phyloP scores from a whole-genome alignment of 2,888 invertebrate genomes.

The Pemphredon lugubris region DNA sequence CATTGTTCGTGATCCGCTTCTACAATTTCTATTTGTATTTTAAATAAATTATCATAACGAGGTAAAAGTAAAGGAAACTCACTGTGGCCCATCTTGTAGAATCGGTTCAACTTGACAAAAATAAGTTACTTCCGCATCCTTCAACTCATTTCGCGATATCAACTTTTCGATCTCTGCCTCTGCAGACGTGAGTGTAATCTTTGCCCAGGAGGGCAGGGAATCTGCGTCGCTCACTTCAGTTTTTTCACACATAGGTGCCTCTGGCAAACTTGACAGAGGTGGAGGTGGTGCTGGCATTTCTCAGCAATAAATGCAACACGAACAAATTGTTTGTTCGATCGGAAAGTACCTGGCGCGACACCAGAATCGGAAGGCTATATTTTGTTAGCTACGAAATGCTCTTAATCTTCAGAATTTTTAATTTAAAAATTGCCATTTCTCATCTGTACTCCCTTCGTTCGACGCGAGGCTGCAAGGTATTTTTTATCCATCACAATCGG shows the following conservation, averaged over 20 bases:
- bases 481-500: constrained; percentile 26
- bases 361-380: constrained; percentile 11
- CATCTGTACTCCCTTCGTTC: constrained; percentile 11
- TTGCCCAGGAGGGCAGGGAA: constrained; percentile 76
- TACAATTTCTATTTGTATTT: not conserved
- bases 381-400: constrained; percentile 42
- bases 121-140: constrained; percentile 78
- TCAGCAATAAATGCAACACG: constrained; percentile 23
- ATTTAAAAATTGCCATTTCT: constrained; percentile 51
- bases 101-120: constrained; percentile 79
- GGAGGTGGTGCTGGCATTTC: constrained; percentile 73
- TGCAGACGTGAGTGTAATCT: constrained; percentile 76
- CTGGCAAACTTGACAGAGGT: constrained; percentile 71
- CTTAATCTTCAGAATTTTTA: constrained; percentile 33
- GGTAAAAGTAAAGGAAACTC: constrained; percentile 6
- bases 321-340: constrained; percentile 32
- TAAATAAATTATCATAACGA: not conserved
- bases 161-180: constrained; percentile 78
- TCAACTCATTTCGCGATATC: constrained; percentile 76
- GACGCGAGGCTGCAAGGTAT: constrained; percentile 10
- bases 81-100: constrained; percentile 80
- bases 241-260: constrained; percentile 72
- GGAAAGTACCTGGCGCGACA: constrained; percentile 34
- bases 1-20: not conserved
- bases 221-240: constrained; percentile 72